phyloP scores from a whole-genome alignment of 2,888 invertebrate species.

The Podotricha telesiphe region DNA sequence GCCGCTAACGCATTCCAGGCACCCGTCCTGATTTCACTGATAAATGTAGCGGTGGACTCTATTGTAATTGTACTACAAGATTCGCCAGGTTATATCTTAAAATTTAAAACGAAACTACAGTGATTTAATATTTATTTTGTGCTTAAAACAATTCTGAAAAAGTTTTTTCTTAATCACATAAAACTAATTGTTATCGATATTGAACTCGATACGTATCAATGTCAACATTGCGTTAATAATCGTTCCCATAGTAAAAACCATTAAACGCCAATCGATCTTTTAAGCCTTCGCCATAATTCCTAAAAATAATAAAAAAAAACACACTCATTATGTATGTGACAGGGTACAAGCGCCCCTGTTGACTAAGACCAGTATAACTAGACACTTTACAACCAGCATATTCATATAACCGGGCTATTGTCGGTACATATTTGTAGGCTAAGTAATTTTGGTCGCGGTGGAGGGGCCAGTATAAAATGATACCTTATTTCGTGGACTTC shows the following conservation, averaged over 20 bases:
- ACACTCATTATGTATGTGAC: constrained; percentile 75
- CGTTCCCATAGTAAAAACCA: constrained; percentile 39
- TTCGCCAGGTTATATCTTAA: constrained; percentile 24
- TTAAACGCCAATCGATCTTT: constrained; percentile 58
- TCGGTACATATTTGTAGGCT: constrained; percentile 51
- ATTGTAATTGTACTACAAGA: constrained; percentile 20
- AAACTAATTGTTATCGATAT: background rate
- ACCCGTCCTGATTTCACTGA: constrained; percentile 49
- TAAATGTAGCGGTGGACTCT: constrained; percentile 16
- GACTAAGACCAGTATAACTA: constrained; percentile 50
- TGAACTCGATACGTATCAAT: constrained; percentile 27
- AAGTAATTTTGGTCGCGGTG: constrained; percentile 50
- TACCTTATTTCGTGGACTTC: constrained; percentile 50
- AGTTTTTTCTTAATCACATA: background rate
- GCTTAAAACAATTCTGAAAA: too few relatives aligned
- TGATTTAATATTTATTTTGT: too few relatives aligned
- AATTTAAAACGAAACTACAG: background rate
- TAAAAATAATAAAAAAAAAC: constrained; percentile 57
- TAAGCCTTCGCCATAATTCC: constrained; percentile 50
- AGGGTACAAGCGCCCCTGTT: constrained; percentile 57
- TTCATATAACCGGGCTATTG: constrained; percentile 40
- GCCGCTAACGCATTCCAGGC: constrained; percentile 68
- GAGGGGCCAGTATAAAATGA: constrained; percentile 57
- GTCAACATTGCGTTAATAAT: constrained; percentile 34
- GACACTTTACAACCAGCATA: constrained; percentile 51